Evolutionary conservation across 2,113 vertebrate species (phyloP).

Genomic region (Paratilapia polleni): DNA sequence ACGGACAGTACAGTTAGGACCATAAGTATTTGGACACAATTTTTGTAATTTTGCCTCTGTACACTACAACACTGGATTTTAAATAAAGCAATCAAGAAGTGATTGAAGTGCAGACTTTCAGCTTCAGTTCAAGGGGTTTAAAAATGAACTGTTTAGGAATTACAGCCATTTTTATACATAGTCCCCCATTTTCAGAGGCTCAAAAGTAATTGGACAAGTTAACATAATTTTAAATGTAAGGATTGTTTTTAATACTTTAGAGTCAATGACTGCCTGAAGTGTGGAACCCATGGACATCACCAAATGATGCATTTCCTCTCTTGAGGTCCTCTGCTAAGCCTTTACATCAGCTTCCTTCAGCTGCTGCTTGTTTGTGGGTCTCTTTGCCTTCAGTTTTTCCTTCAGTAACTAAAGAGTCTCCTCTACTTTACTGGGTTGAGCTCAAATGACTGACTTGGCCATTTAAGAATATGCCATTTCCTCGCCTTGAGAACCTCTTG

Average conservation of each 20-base stretch:
- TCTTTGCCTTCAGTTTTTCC: accelerated
- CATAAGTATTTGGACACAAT: too few species aligned
- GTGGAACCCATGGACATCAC: background rate
- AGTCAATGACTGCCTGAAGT: background rate
- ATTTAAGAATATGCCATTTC: too few species aligned
- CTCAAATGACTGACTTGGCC: background rate
- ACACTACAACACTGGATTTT: too few species aligned
- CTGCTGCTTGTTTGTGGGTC: background rate
- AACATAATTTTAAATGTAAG: too few species aligned
- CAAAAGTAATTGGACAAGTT: too few species aligned
- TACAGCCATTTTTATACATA: too few species aligned
- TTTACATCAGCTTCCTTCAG: background rate
- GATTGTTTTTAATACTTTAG: background rate
- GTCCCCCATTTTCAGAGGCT: too few species aligned
- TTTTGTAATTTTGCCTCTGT: too few species aligned
- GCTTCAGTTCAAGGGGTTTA: too few species aligned
- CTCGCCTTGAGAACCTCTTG: background rate
- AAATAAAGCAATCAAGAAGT: too few species aligned
- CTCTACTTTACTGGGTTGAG: background rate
- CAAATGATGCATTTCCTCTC: background rate
- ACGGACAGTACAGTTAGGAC: background rate
- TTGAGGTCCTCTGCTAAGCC: background rate
- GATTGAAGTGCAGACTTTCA: too few species aligned
- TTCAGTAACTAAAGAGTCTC: background rate
- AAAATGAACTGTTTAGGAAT: too few species aligned